Percentiles rank a stretch among this genome's conserved stretches.
Evolutionary conservation across 2,113 vertebrate species (phyloP).

Genomic region (Pluvianellus socialis): DNA sequence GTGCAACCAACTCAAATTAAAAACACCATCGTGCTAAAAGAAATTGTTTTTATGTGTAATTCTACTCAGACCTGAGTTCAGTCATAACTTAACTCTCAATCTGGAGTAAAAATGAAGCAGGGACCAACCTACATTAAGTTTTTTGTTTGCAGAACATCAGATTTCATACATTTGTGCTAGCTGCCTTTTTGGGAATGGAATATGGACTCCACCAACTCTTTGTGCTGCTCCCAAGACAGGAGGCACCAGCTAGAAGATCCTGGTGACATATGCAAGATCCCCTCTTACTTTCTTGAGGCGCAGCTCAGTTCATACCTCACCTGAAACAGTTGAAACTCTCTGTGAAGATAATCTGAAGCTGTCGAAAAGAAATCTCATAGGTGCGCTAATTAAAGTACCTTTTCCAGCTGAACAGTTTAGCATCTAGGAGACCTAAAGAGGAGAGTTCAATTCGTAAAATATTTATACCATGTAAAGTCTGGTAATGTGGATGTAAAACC

Average conservation of each 20-base stretch:
- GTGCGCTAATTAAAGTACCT: neutral
- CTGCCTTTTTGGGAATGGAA: neutral
- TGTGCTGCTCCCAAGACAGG: neutral
- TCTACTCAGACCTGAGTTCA: neutral
- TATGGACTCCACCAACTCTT: neutral
- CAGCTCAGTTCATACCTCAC: neutral
- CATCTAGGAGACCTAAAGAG: neutral
- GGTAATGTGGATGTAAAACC: constrained; percentile 5
- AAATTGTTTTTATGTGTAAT: neutral
- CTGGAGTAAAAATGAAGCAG: neutral
- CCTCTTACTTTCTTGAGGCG: neutral
- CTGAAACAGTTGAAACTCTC: neutral
- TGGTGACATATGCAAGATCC: neutral
- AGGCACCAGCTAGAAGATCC: neutral
- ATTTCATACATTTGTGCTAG: neutral
- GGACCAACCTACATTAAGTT: neutral
- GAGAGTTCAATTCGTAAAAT: constrained; percentile 11
- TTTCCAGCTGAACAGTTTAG: constrained; percentile 30
- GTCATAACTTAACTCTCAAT: neutral
- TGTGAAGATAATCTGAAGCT: neutral
- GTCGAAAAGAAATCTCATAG: neutral
- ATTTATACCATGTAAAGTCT: neutral
- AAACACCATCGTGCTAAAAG: neutral
- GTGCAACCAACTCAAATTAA: neutral
- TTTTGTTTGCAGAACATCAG: neutral